Percentiles rank a stretch among this genome's conserved stretches.
Conservation (phyloP, 2,888 invertebrate genomes). For the Lucinisca nassula region DNA sequence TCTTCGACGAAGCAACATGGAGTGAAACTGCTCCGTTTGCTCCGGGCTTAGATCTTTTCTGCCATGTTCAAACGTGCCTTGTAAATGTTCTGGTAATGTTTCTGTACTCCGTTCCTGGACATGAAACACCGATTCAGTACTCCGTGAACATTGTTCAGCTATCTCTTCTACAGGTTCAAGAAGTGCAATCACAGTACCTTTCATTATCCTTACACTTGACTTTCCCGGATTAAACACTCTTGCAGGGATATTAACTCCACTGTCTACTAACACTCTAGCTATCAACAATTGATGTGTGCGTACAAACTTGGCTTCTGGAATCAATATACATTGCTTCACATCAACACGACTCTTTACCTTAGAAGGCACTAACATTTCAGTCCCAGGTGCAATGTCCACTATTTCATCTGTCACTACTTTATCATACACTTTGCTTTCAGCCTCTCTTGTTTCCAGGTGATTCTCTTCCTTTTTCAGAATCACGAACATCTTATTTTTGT, state of each 20-base stretch:
- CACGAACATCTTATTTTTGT: conserved; percentile 2
- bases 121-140: neutral
- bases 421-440: neutral
- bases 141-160: neutral
- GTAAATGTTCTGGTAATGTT: neutral
- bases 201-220: neutral
- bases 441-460: neutral
- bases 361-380: neutral
- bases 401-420: neutral
- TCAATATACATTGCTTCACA: neutral
- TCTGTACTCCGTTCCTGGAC: neutral
- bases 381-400: neutral
- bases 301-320: neutral
- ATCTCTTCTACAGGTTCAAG: conserved; percentile 3
- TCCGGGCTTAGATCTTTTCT: neutral
- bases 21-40: neutral
- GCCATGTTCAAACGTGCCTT: neutral
- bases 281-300: neutral
- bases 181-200: neutral
- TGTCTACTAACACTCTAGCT: neutral
- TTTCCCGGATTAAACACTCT: conserved; percentile 8
- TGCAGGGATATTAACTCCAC: neutral
- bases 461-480: neutral
- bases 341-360: neutral
- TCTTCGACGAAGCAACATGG: neutral